phyloP scores from a whole-genome alignment of 2,888 invertebrate genomes.

The Clepsis dumicolana region DNA sequence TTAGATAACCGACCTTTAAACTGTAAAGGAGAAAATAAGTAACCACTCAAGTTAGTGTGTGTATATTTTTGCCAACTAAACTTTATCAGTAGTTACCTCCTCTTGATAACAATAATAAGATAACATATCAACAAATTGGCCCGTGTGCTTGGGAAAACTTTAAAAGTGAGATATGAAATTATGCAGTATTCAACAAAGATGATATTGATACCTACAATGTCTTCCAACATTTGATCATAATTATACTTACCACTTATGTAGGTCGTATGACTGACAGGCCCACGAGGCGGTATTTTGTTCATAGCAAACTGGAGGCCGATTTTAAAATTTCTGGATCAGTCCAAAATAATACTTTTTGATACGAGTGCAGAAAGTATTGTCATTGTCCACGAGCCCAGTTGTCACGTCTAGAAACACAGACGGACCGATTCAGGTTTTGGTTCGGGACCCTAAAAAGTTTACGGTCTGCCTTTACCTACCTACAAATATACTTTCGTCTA shows the following conservation, averaged over 20 bases:
- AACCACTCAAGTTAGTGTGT: not conserved
- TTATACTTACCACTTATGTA: not conserved
- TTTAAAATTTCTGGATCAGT: too few relatives aligned
- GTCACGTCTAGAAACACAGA: too few relatives aligned
- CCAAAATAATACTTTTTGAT: too few relatives aligned
- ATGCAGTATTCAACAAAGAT: slow-evolving; percentile 1
- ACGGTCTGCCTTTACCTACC: too few relatives aligned
- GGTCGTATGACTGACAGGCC: too few relatives aligned
- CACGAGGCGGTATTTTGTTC: too few relatives aligned
- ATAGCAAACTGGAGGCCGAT: too few relatives aligned
- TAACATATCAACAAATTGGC: not conserved
- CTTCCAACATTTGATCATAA: not conserved
- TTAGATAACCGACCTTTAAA: not conserved
- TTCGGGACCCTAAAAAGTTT: too few relatives aligned
- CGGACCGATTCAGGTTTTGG: too few relatives aligned
- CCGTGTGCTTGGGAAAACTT: slow-evolving; percentile 12
- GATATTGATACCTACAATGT: not conserved
- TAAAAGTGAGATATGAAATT: slow-evolving; percentile 15
- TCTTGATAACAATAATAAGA: slow-evolving; percentile 7
- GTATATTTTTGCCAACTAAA: not conserved
- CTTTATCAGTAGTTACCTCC: not conserved
- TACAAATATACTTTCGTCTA: too few relatives aligned
- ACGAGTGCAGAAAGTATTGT: too few relatives aligned
- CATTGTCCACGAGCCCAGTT: too few relatives aligned
- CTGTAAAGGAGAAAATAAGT: not conserved